Base-by-base conservation (phyloP, 2,797 vertebrate genomes). In the Distichodus sexfasciatus region DNA sequence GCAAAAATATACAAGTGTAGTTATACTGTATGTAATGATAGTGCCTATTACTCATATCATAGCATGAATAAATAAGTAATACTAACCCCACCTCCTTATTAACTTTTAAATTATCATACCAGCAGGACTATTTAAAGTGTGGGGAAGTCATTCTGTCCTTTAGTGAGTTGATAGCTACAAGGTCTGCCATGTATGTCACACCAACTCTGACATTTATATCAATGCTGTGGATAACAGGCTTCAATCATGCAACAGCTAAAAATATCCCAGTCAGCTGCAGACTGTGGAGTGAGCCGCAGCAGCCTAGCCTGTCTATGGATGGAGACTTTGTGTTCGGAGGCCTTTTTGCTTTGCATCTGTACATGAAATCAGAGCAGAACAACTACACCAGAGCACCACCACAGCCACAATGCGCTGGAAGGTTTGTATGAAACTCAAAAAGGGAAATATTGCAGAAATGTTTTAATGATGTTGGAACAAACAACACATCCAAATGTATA, bases 321-420 rank as follows among this genome's bases (percentile, higher is more conserved):
- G n/a, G 77, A 77, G 68, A 72, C 77, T 36, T 75, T 2, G 73
- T 4, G 61, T 81, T 58, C 74, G 77, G 31, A 75, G 76, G 19
- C 64, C 75, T 58, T 81, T 81, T 15, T 65, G n/a, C n/a, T 0
- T 59, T 77, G 35, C 75, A 80, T 61, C 21, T 55, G 21, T 66
- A 63, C 19, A n/a, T 64, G 3, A 12, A 11, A 14, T 47, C 57
- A 23, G 46, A 66, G 9, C 31, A 67, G 3, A 31, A 64, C 29
- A 70, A n/a, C n/a, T n/a, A n/a, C n/a, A n/a, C n/a, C n/a, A n/a
- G n/a, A n/a, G n/a, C n/a, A n/a, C n/a, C n/a, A n/a, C n/a, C n/a
- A n/a, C n/a, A n/a, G n/a, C n/a, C n/a, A n/a, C n/a, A n/a, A n/a
- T n/a, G n/a, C n/a, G n/a, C n/a, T n/a, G n/a, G n/a, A n/a, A n/a